These are phyloP conservation scores for Brotula barbata DNA, from an alignment of 2,797 vertebrate species.

Conservation along the genomic window DNA sequence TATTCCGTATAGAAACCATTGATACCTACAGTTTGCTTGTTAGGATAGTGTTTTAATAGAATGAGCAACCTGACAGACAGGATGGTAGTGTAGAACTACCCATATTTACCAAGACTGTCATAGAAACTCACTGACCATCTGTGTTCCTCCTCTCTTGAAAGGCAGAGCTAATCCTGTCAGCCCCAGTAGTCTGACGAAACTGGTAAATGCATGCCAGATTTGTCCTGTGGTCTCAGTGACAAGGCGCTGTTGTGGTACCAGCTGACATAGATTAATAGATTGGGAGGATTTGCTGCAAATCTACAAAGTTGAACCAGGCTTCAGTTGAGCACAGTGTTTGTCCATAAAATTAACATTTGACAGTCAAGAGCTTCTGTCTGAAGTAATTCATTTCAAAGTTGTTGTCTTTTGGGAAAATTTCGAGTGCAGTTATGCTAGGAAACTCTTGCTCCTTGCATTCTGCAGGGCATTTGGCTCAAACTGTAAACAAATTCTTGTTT, in stretches of 20 bases:
- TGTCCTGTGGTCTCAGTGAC: constrained; percentile 11
- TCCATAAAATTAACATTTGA: background rate
- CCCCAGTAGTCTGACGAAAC: constrained; percentile 2
- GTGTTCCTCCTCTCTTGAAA: constrained; percentile 6
- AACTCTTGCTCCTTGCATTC: background rate
- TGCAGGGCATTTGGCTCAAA: background rate
- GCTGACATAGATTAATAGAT: constrained; percentile 7
- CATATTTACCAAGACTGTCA: constrained; percentile 11
- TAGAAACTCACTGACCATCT: constrained; percentile 14
- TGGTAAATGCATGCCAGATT: constrained; percentile 18
- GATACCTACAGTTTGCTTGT: constrained; percentile 17
- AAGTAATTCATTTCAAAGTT: background rate
- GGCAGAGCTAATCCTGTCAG: background rate
- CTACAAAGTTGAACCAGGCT: background rate
- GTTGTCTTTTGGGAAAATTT: background rate
- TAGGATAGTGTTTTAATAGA: constrained; percentile 16
- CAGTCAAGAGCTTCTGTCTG: background rate
- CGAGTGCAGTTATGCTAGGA: background rate
- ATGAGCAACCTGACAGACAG: constrained; percentile 29
- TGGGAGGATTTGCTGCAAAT: constrained; percentile 15
- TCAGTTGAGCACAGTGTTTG: background rate
- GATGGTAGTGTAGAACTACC: constrained; percentile 15
- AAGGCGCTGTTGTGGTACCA: background rate
- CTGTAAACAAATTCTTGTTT: background rate
- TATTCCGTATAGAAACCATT: constrained; percentile 33